phyloP scores from a whole-genome alignment of 2,888 invertebrate species.

The Aspidiotus destructor region DNA sequence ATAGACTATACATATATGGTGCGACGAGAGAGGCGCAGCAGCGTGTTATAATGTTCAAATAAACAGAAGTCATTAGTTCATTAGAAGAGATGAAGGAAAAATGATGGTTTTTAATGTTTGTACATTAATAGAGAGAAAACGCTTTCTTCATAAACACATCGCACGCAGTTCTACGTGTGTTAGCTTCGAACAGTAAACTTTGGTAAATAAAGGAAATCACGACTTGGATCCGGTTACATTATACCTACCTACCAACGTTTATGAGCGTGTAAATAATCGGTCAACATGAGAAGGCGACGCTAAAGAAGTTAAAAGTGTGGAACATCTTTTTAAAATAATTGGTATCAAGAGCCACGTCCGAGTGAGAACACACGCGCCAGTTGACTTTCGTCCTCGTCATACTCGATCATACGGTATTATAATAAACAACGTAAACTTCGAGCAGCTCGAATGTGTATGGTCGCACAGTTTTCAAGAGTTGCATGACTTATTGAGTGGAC shows the following conservation, averaged over 20 bases:
- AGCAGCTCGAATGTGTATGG: too few relatives aligned
- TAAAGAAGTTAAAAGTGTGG: too few relatives aligned
- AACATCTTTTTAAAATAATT: too few relatives aligned
- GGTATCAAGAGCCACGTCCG: too few relatives aligned
- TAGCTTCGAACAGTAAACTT: background rate
- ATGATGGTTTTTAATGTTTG: background rate
- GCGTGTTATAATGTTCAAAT: background rate
- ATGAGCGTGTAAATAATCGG: slow-evolving; percentile 2
- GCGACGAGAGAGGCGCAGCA: too few relatives aligned
- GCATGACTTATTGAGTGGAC: too few relatives aligned
- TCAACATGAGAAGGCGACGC: background rate
- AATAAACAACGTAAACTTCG: too few relatives aligned
- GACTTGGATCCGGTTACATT: background rate
- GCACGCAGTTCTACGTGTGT: background rate
- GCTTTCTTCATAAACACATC: background rate
- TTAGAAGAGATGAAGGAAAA: background rate
- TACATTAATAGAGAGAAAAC: background rate
- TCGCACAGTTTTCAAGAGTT: too few relatives aligned
- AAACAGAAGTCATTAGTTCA: slow-evolving; percentile 2
- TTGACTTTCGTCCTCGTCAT: too few relatives aligned
- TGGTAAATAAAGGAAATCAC: slow-evolving; percentile 4
- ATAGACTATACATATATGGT: too few relatives aligned
- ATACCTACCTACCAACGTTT: background rate
- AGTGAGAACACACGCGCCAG: too few relatives aligned
- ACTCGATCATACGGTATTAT: too few relatives aligned